Percentiles rank a stretch among this genome's conserved stretches.
Conservation (phyloP, 2,888 invertebrate species). For the Aleiodes alternator region DNA sequence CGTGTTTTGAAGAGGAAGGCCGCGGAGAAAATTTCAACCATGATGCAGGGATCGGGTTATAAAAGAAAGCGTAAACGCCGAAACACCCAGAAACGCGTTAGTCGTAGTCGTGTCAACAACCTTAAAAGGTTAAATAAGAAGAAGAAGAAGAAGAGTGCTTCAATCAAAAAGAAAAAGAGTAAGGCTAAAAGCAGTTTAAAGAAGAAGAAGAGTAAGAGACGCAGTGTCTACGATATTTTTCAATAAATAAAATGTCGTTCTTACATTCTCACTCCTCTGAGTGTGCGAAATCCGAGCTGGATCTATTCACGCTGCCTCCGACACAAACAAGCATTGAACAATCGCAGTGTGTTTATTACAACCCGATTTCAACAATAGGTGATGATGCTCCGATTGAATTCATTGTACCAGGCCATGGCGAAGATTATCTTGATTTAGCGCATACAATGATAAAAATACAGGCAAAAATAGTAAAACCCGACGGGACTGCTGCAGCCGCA, state of each 20-base stretch:
- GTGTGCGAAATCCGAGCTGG: background rate
- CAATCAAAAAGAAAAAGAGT: no score
- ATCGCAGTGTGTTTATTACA: background rate
- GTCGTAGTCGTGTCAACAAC: no score
- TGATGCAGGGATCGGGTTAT: no score
- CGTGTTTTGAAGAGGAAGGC: background rate
- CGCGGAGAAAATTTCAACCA: no score
- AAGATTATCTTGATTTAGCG: background rate
- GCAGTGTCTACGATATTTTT: background rate
- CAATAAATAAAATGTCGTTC: constrained; percentile 5
- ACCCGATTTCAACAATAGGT: background rate
- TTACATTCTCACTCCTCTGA: background rate
- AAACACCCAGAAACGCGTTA: no score
- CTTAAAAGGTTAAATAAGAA: no score
- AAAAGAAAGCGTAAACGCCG: no score
- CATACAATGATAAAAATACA: background rate
- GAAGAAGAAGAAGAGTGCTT: no score
- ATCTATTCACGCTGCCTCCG: background rate
- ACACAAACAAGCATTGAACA: no score
- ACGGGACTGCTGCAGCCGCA: no score
- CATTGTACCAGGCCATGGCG: constrained; percentile 3
- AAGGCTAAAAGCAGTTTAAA: background rate
- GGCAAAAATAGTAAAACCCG: background rate
- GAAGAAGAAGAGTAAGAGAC: background rate
- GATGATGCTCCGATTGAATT: constrained; percentile 5